These are phyloP conservation scores for Cydia pomonella DNA, from an alignment of 1,140 invertebrate species.

Conservation along the genomic window DNA sequence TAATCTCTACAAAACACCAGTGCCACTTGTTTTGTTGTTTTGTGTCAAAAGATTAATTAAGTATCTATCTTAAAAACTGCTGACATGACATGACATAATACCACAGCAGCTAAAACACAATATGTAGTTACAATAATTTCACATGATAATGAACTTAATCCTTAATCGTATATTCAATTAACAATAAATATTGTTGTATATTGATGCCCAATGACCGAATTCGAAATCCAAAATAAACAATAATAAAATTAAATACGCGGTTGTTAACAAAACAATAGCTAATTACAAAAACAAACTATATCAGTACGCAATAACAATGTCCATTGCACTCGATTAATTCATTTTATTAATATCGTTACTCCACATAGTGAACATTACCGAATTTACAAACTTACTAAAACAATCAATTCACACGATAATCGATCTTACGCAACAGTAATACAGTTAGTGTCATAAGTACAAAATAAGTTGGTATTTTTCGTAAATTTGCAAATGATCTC, in stretches of 20 bases:
- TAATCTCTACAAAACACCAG: too few relatives aligned
- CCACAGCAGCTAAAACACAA: too few relatives aligned
- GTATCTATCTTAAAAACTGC: too few relatives aligned
- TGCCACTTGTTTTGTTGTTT: too few relatives aligned
- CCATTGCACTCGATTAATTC: constrained; percentile 38
- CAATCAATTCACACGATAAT: not conserved
- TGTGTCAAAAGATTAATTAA: too few relatives aligned
- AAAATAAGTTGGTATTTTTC: not conserved
- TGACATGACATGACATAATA: too few relatives aligned
- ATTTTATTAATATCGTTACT: constrained; percentile 46
- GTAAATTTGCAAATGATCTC: not conserved
- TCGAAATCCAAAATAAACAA: not conserved
- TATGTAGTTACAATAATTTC: too few relatives aligned
- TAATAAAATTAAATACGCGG: constrained; percentile 9
- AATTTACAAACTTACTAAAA: not conserved
- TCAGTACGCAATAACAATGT: constrained; percentile 2
- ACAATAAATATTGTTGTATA: too few relatives aligned
- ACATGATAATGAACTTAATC: too few relatives aligned
- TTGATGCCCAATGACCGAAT: not conserved
- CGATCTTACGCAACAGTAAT: not conserved
- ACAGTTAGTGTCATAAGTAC: not conserved
- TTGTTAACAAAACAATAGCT: not conserved
- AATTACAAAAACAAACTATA: constrained; percentile 15
- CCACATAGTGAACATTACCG: not conserved
- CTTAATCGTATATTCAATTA: too few relatives aligned